phyloP scores from a whole-genome alignment of 2,888 invertebrate species.

The Orthosia incerta region DNA sequence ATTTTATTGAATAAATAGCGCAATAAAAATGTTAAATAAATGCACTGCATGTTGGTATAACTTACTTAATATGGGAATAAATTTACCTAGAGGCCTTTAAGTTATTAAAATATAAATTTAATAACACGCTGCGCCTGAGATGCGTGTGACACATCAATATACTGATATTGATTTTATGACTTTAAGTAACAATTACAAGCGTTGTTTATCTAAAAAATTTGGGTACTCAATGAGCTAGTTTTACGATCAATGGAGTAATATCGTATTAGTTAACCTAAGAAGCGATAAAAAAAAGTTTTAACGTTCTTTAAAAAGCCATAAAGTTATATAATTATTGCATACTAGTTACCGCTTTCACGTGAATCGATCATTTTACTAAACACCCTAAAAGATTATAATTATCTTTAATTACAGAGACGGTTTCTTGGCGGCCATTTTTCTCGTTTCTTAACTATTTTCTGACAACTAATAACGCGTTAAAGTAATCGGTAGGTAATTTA shows the following conservation, averaged over 20 bases:
- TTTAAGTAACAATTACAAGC: slow-evolving; percentile 76
- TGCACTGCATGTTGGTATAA: slow-evolving; percentile 38
- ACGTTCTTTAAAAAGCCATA: slow-evolving; percentile 78
- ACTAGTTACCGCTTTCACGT: slow-evolving; percentile 73
- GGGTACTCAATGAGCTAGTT: slow-evolving; percentile 72
- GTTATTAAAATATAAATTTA: slow-evolving; percentile 73
- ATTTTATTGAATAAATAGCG: slow-evolving; percentile 52
- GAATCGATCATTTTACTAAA: slow-evolving; percentile 79
- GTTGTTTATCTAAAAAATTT: slow-evolving; percentile 79
- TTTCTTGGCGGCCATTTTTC: slow-evolving; percentile 74
- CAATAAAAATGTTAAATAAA: slow-evolving; percentile 58
- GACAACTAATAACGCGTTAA: slow-evolving; percentile 83
- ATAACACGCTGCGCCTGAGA: slow-evolving; percentile 75
- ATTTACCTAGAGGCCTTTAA: slow-evolving; percentile 47
- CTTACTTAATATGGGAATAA: slow-evolving; percentile 43
- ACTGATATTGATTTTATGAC: slow-evolving; percentile 78
- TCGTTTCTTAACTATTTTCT: slow-evolving; percentile 76
- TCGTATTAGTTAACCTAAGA: slow-evolving; percentile 78
- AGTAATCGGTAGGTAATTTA: slow-evolving; percentile 87
- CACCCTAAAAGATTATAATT: slow-evolving; percentile 75
- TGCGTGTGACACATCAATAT: slow-evolving; percentile 77
- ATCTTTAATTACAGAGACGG: slow-evolving; percentile 74
- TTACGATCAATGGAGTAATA: slow-evolving; percentile 75
- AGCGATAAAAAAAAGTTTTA: slow-evolving; percentile 80
- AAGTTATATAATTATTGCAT: slow-evolving; percentile 77